Evolutionary conservation across 1,140 invertebrate species (phyloP).

Genomic region (Meloidogyne chitwoodi): DNA sequence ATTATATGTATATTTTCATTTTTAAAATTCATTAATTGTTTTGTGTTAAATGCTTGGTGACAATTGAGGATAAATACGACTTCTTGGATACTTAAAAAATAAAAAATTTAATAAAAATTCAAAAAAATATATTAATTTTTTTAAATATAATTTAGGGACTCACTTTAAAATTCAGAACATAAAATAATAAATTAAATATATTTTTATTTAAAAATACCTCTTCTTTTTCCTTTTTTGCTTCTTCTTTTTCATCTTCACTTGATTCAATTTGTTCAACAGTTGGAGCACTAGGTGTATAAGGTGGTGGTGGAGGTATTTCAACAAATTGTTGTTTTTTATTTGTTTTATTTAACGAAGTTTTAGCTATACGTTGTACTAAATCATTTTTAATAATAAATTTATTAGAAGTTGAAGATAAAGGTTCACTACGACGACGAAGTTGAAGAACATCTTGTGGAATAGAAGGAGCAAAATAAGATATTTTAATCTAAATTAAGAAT

Average conservation of each 20-base stretch:
- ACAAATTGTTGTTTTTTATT: conserved; percentile 1
- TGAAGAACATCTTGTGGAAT: background rate
- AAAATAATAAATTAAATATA: background rate
- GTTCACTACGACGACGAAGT: conserved; percentile 6
- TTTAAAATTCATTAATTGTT: too few species aligned
- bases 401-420: background rate
- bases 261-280: conserved; percentile 8
- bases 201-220: background rate
- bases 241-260: background rate
- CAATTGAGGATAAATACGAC: background rate
- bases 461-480: conserved; percentile 27
- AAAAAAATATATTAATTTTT: too few species aligned
- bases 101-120: too few species aligned
- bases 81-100: background rate
- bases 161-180: too few species aligned
- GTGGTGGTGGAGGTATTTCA: conserved; percentile 41
- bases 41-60: too few species aligned
- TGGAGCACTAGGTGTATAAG: conserved; percentile 37
- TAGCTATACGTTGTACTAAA: background rate
- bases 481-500: background rate
- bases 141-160: too few species aligned
- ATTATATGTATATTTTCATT: too few species aligned
- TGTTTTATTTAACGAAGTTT: background rate
- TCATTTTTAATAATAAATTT: background rate
- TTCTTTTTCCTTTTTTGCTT: background rate